Conservation (phyloP, 2,797 vertebrate species). For the Carapus acus region DNA sequence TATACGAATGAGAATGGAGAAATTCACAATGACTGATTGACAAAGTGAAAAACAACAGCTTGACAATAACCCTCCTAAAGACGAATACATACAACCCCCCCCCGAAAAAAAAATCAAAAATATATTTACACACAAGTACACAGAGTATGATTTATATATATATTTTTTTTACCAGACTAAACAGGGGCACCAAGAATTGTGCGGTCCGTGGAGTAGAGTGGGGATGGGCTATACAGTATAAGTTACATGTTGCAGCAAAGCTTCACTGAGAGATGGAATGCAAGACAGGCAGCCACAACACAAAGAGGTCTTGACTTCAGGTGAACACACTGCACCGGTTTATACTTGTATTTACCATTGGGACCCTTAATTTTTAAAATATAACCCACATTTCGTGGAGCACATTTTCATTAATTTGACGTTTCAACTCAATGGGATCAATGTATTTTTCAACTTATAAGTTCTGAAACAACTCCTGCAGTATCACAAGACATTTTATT, state of each 20-base stretch:
- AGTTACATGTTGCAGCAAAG: conserved; percentile 41
- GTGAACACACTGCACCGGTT: no score
- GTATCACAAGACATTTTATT: no score
- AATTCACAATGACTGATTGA: conserved; percentile 56
- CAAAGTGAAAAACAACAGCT: conserved; percentile 48
- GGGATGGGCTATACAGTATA: conserved; percentile 43
- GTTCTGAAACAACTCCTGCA: no score
- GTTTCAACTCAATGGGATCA: no score
- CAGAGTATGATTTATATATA: conserved; percentile 63
- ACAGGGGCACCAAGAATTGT: conserved; percentile 59
- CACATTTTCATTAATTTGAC: no score
- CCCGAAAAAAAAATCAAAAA: conserved; percentile 48
- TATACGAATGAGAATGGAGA: conserved; percentile 61
- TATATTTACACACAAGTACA: conserved; percentile 40
- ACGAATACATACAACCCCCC: conserved; percentile 38
- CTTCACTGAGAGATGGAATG: conserved; percentile 41
- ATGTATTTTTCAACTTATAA: no score
- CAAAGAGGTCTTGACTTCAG: no score
- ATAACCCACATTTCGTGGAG: no score
- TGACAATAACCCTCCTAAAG: conserved; percentile 31
- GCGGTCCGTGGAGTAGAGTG: conserved; percentile 49
- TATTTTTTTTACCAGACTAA: conserved; percentile 74
- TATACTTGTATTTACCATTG: no score
- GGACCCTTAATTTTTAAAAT: neutral
- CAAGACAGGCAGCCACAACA: no score